These are phyloP conservation scores for Drosophila repletoides DNA, from an alignment of 1,140 invertebrate species.

Conservation along the genomic window DNA sequence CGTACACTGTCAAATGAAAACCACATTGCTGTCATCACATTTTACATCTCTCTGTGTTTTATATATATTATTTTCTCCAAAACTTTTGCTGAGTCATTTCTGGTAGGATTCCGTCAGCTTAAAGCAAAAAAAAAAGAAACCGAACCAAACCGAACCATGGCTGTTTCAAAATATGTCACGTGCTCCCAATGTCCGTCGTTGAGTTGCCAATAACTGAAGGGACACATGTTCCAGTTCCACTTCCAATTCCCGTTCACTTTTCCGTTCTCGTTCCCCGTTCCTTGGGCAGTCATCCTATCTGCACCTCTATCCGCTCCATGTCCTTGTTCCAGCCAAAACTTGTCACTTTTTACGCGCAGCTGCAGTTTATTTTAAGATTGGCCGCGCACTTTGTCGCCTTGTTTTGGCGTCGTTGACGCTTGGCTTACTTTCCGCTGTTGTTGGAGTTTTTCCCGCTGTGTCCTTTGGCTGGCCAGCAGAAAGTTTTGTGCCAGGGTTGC, in stretches of 20 bases:
- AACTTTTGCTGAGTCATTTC: slow-evolving; percentile 26
- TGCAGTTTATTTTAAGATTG: slow-evolving; percentile 80
- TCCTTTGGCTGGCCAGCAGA: slow-evolving; percentile 55
- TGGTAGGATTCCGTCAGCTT: slow-evolving; percentile 16
- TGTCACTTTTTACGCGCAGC: slow-evolving; percentile 79
- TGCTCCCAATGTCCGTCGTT: slow-evolving; percentile 52
- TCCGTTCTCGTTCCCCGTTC: background rate
- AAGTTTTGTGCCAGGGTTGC: slow-evolving; percentile 58
- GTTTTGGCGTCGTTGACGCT: slow-evolving; percentile 34
- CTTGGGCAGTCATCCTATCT: background rate
- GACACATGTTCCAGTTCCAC: slow-evolving; percentile 69
- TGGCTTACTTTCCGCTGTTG: slow-evolving; percentile 43
- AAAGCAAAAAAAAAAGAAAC: slow-evolving; percentile 28
- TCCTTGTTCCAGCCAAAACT: slow-evolving; percentile 39
- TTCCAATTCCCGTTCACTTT: slow-evolving; percentile 19
- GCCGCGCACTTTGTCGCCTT: slow-evolving; percentile 60
- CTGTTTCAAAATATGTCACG: slow-evolving; percentile 68
- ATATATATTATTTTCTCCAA: background rate
- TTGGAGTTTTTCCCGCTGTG: slow-evolving; percentile 46
- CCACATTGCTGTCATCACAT: slow-evolving; percentile 53
- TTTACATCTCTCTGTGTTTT: slow-evolving; percentile 8
- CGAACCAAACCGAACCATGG: slow-evolving; percentile 12
- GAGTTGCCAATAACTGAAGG: slow-evolving; percentile 63
- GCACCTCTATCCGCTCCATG: slow-evolving; percentile 2
- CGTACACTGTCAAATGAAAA: slow-evolving; percentile 23